Percentiles rank a stretch among this genome's conserved stretches.
Conservation (phyloP, 2,888 invertebrate species). For the Tetanocera ferruginea region DNA sequence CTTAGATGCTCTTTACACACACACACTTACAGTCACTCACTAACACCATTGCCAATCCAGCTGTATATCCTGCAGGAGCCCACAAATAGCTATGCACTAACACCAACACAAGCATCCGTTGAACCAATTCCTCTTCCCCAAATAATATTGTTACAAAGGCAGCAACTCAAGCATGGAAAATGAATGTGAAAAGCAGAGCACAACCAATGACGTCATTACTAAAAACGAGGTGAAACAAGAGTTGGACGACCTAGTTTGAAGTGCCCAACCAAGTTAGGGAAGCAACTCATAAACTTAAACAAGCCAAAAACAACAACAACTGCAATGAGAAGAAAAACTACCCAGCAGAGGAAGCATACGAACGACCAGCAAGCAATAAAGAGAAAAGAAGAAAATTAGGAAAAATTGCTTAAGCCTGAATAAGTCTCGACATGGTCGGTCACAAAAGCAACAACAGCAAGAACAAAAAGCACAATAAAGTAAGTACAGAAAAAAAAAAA, state of each 20-base stretch:
- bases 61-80: too few relatives aligned
- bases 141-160: neutral
- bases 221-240: slow-evolving; percentile 21
- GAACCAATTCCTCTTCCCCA: too few relatives aligned
- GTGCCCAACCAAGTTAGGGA: neutral
- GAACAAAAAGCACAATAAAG: neutral
- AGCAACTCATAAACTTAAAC: neutral
- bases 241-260: slow-evolving; percentile 26
- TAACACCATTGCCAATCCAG: too few relatives aligned
- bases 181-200: slow-evolving; percentile 24
- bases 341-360: neutral
- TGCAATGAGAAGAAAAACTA: neutral
- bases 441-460: neutral
- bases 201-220: slow-evolving; percentile 31
- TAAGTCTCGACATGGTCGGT: neutral
- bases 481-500: neutral
- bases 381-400: neutral
- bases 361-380: neutral
- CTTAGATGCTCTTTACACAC: too few relatives aligned
- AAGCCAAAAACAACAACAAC: neutral
- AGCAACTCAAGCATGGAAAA: neutral
- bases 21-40: too few relatives aligned
- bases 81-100: too few relatives aligned
- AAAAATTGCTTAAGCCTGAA: slow-evolving; percentile 3
- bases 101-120: too few relatives aligned